Evolutionary conservation across 1,140 invertebrate species (phyloP).

Genomic region (Drosophila equinoxialis): DNA sequence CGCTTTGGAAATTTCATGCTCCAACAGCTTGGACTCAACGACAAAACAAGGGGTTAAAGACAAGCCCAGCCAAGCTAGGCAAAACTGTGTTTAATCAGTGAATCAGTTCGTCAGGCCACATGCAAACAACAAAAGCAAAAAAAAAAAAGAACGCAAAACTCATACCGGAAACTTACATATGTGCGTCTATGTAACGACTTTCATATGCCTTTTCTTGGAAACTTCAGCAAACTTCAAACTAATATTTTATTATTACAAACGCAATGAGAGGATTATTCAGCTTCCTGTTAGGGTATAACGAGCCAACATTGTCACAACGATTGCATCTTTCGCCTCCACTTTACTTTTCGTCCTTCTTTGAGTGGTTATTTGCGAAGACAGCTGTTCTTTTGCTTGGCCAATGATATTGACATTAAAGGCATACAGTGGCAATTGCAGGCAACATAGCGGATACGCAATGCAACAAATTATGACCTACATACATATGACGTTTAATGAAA

Average conservation of each 20-base stretch:
- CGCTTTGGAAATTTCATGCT: slow-evolving; percentile 75
- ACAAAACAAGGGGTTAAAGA: slow-evolving; percentile 62
- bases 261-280: no score
- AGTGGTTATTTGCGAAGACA: slow-evolving; percentile 49
- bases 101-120: slow-evolving; percentile 69
- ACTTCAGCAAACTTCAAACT: no score
- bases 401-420: slow-evolving; percentile 66
- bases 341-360: slow-evolving; percentile 1
- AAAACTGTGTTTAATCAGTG: slow-evolving; percentile 72
- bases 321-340: slow-evolving; percentile 37
- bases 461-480: slow-evolving; percentile 38
- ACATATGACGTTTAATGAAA: slow-evolving; percentile 17
- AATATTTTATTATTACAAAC: no score
- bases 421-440: slow-evolving; percentile 3
- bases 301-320: slow-evolving; percentile 20
- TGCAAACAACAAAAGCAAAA: slow-evolving; percentile 43
- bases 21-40: slow-evolving; percentile 64
- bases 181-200: not conserved
- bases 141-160: slow-evolving; percentile 3
- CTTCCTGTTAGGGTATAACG: not conserved
- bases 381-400: slow-evolving; percentile 34
- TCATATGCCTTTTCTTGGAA: not conserved
- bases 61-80: slow-evolving; percentile 18
- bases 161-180: not conserved
- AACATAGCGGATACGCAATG: slow-evolving; percentile 55